These are phyloP conservation scores for Drosophila phalerata DNA, from an alignment of 2,888 invertebrate genomes.

Conservation along the genomic window DNA sequence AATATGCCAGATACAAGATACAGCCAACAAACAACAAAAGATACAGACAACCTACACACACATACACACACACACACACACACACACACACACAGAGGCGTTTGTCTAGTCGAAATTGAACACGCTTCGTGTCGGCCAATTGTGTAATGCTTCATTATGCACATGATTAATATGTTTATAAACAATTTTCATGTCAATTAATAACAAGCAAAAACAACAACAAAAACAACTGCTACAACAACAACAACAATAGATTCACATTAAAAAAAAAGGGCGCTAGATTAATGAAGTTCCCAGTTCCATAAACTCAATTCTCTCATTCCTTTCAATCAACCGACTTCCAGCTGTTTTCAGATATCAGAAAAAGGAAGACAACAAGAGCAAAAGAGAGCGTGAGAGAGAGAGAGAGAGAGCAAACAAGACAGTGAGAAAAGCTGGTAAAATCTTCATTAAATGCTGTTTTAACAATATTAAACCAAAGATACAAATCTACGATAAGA, in stretches of 20 bases:
- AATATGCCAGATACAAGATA: slow-evolving; percentile 29
- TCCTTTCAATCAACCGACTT: slow-evolving; percentile 46
- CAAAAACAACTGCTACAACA: not conserved
- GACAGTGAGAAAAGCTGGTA: slow-evolving; percentile 42
- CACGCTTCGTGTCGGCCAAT: slow-evolving; percentile 58
- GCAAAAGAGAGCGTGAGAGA: not conserved
- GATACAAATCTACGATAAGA: slow-evolving; percentile 79
- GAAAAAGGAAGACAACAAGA: not conserved
- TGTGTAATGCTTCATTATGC: slow-evolving; percentile 77
- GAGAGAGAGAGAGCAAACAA: not conserved
- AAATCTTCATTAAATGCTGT: slow-evolving; percentile 79
- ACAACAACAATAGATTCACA: slow-evolving; percentile 7
- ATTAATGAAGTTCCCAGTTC: slow-evolving; percentile 46
- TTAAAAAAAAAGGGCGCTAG: slow-evolving; percentile 50
- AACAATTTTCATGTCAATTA: slow-evolving; percentile 78
- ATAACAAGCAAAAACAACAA: slow-evolving; percentile 52
- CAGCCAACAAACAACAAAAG: slow-evolving; percentile 29
- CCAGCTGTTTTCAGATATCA: slow-evolving; percentile 35
- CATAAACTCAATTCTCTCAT: slow-evolving; percentile 19
- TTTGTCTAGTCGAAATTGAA: slow-evolving; percentile 44
- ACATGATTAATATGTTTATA: slow-evolving; percentile 81
- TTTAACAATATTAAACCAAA: slow-evolving; percentile 75
- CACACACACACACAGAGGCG: slow-evolving; percentile 23
- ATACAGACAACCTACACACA: slow-evolving; percentile 16
- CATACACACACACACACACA: slow-evolving; percentile 3